Base-by-base conservation (phyloP, 2,888 invertebrate species). In the Metallyticus violacea region DNA sequence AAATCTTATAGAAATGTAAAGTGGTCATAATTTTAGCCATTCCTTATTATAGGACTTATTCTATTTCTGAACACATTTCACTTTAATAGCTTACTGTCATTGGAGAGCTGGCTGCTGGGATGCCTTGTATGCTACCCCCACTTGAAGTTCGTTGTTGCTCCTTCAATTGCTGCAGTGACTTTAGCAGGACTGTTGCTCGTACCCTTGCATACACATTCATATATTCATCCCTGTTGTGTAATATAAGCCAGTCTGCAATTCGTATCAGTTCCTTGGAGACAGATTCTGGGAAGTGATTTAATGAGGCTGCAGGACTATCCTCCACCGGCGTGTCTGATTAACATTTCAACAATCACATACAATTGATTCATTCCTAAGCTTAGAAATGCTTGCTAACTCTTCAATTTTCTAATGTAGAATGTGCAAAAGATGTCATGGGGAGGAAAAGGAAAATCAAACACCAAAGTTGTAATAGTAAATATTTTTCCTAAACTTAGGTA, bases 191-290 rank as follows among this genome's bases (percentile, higher is more conserved):
- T 22, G 95, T 95, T 0, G 97, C 96, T 7, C 98, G 92, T 25
- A 96, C 94, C 82, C 94, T 93, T 2, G 96, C 95, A 91, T 96
- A 97, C 26, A 96, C 95, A 89, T 95, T 95, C 88, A 96, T 94
- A 90, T 95, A 96, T 90, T 96, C 96, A 88, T 95, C 94, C 77
- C 95, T 93, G 88, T 95, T 93, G 90, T 97, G 95, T 88, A 95
- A 95, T 89, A 97, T 95, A 28, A 99, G 93, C 99, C 99, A 99
- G 81, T 94, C 94, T 0, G 98, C 96, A 87, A 98, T 97, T 86
- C 95, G 95, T 7, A 95, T 94, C 90, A 98, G 92, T 89, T 96
- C 95, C 85, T 94, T 94, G 85, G 95, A 92, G 1, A 95, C 94
- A 89, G 94, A 94, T 89, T 95, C 95, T 0, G 96, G 95, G 84